Percentiles rank a stretch among this genome's conserved stretches.
These are phyloP conservation scores for Chaetogeoica ovagalla DNA, from an alignment of 2,888 invertebrate genomes.

Conservation along the genomic window DNA sequence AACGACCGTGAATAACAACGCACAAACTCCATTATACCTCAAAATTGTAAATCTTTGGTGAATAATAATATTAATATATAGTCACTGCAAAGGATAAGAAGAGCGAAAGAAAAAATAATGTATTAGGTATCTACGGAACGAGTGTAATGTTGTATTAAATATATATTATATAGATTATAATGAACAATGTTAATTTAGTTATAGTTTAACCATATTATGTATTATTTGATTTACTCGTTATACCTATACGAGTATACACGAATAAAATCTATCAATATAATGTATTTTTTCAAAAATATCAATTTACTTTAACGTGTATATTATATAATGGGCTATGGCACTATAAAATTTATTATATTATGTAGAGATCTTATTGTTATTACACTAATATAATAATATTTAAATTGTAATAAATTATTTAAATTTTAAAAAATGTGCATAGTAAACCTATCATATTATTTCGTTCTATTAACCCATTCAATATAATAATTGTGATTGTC, in stretches of 20 bases:
- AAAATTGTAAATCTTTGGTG: too few relatives aligned
- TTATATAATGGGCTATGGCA: not conserved
- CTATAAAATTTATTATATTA: conserved; percentile 3
- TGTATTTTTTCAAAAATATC: not conserved
- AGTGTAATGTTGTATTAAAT: not conserved
- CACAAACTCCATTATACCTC: too few relatives aligned
- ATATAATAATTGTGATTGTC: too few relatives aligned
- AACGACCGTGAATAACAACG: too few relatives aligned
- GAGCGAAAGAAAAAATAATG: not conserved
- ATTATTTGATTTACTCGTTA: not conserved
- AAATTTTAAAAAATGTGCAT: not conserved
- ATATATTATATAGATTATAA: not conserved
- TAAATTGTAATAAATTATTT: not conserved
- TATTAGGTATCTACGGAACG: not conserved
- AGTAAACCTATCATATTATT: too few relatives aligned
- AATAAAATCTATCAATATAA: not conserved
- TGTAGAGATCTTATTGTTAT: not conserved
- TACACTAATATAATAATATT: not conserved
- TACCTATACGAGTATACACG: not conserved
- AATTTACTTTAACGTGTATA: not conserved
- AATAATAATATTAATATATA: too few relatives aligned
- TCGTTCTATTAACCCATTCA: too few relatives aligned
- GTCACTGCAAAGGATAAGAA: not conserved
- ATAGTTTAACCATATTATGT: not conserved
- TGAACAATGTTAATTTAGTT: not conserved